phyloP scores from a whole-genome alignment of 2,113 vertebrate species.

The Nothoprocta perdicaria region DNA sequence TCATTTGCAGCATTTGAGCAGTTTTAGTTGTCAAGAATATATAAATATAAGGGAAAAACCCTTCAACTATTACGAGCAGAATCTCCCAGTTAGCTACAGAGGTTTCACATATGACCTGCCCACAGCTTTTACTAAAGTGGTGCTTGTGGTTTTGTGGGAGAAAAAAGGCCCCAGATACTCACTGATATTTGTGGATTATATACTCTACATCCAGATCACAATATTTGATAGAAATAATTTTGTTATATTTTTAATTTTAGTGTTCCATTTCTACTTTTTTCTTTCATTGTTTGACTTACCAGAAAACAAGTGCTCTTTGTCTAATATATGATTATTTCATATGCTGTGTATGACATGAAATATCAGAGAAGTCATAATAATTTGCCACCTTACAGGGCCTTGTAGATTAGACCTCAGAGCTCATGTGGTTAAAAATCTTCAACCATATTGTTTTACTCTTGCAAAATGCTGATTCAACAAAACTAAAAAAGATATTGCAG shows the following conservation, averaged over 20 bases:
- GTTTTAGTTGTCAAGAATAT: not conserved
- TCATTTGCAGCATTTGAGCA: not conserved
- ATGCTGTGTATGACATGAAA: not conserved
- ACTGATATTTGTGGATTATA: not conserved
- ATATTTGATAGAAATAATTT: not conserved
- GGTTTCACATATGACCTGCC: not conserved
- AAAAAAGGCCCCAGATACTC: not conserved
- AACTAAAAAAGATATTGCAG: not conserved
- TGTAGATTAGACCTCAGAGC: not conserved
- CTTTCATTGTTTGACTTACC: not conserved
- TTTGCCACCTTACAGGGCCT: not conserved
- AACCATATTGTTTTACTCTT: not conserved
- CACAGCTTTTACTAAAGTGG: not conserved
- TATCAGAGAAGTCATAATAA: not conserved
- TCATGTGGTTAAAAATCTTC: not conserved
- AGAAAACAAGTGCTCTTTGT: not conserved
- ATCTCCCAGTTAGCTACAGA: not conserved
- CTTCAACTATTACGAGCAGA: not conserved
- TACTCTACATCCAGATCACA: not conserved
- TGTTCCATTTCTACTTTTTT: not conserved
- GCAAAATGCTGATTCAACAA: not conserved
- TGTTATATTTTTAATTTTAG: not conserved
- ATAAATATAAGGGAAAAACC: not conserved
- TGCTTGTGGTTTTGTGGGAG: not conserved
- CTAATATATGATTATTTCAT: not conserved